Evolutionary conservation across 2,797 vertebrate genomes (phyloP).

Genomic region (Adelosebastes latens): DNA sequence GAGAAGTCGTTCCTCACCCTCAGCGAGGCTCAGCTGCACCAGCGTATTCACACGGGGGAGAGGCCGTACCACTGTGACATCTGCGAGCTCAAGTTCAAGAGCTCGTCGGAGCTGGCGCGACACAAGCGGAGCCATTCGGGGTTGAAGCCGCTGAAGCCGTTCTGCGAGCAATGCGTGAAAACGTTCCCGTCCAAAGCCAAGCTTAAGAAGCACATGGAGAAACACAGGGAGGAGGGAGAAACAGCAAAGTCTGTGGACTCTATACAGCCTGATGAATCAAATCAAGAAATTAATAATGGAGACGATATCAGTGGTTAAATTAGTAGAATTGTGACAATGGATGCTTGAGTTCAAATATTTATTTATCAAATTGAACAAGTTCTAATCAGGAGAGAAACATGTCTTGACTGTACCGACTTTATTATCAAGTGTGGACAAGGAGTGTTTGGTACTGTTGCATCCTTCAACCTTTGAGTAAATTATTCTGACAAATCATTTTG

Average conservation of each 20-base stretch:
- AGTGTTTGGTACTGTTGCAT: background rate
- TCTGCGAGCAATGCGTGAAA: slow-evolving; percentile 71
- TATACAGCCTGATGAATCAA: background rate
- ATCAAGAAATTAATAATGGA: background rate
- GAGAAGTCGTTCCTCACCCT: slow-evolving; percentile 88
- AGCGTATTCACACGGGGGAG: slow-evolving; percentile 85
- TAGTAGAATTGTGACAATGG: background rate
- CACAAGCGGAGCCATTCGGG: slow-evolving; percentile 78
- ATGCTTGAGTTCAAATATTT: background rate
- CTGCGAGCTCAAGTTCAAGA: slow-evolving; percentile 82
- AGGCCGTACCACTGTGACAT: slow-evolving; percentile 74
- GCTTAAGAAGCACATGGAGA: slow-evolving; percentile 76
- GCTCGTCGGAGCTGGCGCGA: slow-evolving; percentile 81
- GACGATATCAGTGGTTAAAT: background rate
- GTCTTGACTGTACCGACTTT: background rate
- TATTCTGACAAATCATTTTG: background rate
- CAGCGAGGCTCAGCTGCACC: slow-evolving; percentile 86
- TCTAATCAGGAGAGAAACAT: background rate
- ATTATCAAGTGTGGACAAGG: background rate
- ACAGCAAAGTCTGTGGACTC: slow-evolving; percentile 14
- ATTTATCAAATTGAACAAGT: background rate
- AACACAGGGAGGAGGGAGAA: slow-evolving; percentile 50
- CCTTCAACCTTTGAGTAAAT: background rate
- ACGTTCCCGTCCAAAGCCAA: slow-evolving; percentile 70
- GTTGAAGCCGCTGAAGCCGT: slow-evolving; percentile 39